Conservation (phyloP, 2,888 invertebrate genomes). For the Camponotus fellah region DNA sequence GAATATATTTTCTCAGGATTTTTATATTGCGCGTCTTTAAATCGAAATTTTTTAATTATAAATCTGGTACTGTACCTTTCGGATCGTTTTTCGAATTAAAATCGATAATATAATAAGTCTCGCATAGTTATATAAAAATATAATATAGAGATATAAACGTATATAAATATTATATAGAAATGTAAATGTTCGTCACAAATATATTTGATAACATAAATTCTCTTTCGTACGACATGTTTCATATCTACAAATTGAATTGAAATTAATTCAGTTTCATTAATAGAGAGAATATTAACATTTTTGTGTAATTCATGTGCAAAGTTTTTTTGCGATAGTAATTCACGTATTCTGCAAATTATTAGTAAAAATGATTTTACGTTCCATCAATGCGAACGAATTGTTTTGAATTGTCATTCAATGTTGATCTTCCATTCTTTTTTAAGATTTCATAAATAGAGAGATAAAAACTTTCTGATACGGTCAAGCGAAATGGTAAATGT, state of each 20-base stretch:
- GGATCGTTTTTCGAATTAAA: not conserved
- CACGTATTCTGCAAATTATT: not conserved
- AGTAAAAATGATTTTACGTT: slow-evolving; percentile 36
- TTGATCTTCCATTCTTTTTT: not conserved
- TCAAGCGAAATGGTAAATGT: not conserved
- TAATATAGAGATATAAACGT: not conserved
- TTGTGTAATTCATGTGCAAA: not conserved
- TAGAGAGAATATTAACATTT: slow-evolving; percentile 33
- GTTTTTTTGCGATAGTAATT: not conserved
- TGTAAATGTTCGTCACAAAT: not conserved
- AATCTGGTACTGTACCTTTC: not conserved
- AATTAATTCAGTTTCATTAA: slow-evolving; percentile 1
- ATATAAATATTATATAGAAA: not conserved
- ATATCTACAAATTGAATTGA: not conserved
- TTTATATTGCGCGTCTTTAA: not conserved
- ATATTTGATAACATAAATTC: slow-evolving; percentile 1
- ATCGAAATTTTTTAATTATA: not conserved
- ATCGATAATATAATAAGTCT: not conserved
- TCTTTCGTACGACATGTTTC: not conserved
- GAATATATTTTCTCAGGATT: not conserved
- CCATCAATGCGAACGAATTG: not conserved
- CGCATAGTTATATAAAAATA: not conserved
- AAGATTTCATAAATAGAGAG: not conserved
- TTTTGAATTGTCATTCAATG: slow-evolving; percentile 2
- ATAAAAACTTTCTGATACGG: not conserved